Base-by-base conservation (phyloP, 2,797 vertebrate species). In the Alauda arvensis region DNA sequence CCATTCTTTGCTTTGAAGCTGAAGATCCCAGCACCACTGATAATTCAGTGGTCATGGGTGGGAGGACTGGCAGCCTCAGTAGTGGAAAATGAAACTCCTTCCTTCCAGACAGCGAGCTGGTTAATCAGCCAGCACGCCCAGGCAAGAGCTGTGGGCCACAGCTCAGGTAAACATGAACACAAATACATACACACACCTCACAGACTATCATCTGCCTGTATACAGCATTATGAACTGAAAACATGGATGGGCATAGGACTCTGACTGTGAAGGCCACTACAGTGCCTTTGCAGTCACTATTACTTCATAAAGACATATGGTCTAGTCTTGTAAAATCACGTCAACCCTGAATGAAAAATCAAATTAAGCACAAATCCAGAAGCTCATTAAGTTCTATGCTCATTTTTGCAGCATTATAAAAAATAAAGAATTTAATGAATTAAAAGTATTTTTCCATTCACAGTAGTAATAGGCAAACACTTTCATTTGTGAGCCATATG, bases 391-490 rank as follows among this genome's bases (percentile, higher is more conserved):
- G 29, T 71, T 77, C n/a, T 62, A 12, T 21, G 42, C 46, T 70
- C 20, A 25, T 46, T 83, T 75, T 7, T 39, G 42, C 51, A 70
- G 31, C 72, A 65, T 74, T 82, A 76, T 56, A 78, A 91, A 90
- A 8, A 88, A 83, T 53, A 26, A 91, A n/a, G 4, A 76, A 63
- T 46, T 76, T 72, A 84, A 69, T 51, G 10, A 83, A 77, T 56
- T 56, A 65, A 49, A 93, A 78, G 26, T 60, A 75, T 52, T 77
- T 88, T 85, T 80, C 33, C 26, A n/a, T 85, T 93, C 81, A 90
- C 56, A 75, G 85, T 59, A 71, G 31, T 55, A 81, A 78, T 28
- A 40, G 65, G 16, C 33, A 89, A 88, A 69, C 20, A 37, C 55
- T 61, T 89, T 60, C 20, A 40, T 53, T 56, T 77, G 71, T 88